Base-by-base conservation (phyloP, 1,140 invertebrate species). In the Drosophila busckii region DNA sequence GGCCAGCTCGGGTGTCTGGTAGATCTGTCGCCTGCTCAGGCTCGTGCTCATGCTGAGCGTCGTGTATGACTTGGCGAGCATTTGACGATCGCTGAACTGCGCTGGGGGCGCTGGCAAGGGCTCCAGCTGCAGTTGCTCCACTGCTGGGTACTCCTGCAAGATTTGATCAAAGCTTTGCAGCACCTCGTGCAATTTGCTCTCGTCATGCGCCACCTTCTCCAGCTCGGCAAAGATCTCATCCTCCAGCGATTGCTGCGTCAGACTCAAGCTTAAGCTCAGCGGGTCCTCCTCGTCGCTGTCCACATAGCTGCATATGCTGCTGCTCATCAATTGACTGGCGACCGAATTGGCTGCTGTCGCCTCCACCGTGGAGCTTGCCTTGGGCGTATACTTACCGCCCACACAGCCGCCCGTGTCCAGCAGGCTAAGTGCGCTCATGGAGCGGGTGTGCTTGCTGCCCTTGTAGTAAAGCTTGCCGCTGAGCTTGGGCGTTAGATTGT, bases 91-190 rank as follows among this genome's bases (percentile, higher is more conserved):
- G 34, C 50, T 37, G 7, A 80, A 80, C 35, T 68, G 28, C 8
- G 50, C 69, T 0, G 71, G 71, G 5, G 70, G 70, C 12, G 70
- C 49, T 0, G 70, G 42, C 26, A 76, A 6, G 7, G 20, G 16
- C 9, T 70, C 25, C 5, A 67, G 53, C 2, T 17, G 2, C 2
- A 5, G 1, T 12, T 48, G 26, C 12, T 54, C 58, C 17, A 34
- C 13, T 88, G 58, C 31, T 5, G 73, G 88, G 41, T 91, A 87
- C 19, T 87, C 85, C 15, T 40, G 66, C 8, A 87, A 58, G 49
- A 92, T 91, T 85, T 90, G 91, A 73, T 92, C 91, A 54, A 92
- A 92, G 32, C 90, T 91, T 70, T 91, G 89, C 44, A 92, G 88
- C 16, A 90, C 91, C 34, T 88, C 90, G 58, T 89, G 89, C 25